Evolutionary conservation across 1,140 invertebrate genomes (phyloP), one percentile per base, ranked within the genome.

Genomic region (Lordiphosa clarofinis): DNA sequence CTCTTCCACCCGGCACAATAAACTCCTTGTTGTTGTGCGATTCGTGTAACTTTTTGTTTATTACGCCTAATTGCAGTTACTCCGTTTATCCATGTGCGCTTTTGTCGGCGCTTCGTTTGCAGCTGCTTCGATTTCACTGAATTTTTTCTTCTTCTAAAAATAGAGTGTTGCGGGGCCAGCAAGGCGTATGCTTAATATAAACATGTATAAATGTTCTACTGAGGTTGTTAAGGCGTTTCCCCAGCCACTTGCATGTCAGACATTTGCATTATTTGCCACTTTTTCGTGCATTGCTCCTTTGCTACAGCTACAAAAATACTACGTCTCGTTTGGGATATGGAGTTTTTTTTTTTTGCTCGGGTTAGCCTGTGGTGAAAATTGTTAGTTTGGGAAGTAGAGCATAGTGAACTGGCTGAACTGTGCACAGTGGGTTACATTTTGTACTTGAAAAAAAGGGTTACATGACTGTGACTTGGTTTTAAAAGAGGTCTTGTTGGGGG

Each of bases 41-140:
- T 65, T 42, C 56, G 53, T 72, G 73, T 84, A 87, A 87, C 82
- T 84, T 87, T 68, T 68, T 87, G 73, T 87, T 87, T 87, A 86
- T 86, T 87, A 76, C 72, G 61, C 64, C 73, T 86, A 87, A 87
- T 87, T 87, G 82, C 84, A 78, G 84, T 87, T 82, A 82, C 72
- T 73, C 56, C 65, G 78, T 67, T 62, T 70, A 63, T 55, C 69
- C 60, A 50, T 78, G 48, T 66, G 53, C 56, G 54, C 69, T 62
- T 68, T 81, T 81, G 73, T 81, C 76, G 70, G 66, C 56, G 65
- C 56, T 81, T 56, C 61, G 60, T 70, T 82, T 82, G 76, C 76
- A 81, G 76, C 76, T 81, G 76, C 76, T 46, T 59, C 53, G 55
- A 72, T 82, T 82, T 68, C 21, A 24, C 33, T 56, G 46, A 3